Base-by-base conservation (phyloP, 2,113 vertebrate species). In the Neodontobutis hainanensis region DNA sequence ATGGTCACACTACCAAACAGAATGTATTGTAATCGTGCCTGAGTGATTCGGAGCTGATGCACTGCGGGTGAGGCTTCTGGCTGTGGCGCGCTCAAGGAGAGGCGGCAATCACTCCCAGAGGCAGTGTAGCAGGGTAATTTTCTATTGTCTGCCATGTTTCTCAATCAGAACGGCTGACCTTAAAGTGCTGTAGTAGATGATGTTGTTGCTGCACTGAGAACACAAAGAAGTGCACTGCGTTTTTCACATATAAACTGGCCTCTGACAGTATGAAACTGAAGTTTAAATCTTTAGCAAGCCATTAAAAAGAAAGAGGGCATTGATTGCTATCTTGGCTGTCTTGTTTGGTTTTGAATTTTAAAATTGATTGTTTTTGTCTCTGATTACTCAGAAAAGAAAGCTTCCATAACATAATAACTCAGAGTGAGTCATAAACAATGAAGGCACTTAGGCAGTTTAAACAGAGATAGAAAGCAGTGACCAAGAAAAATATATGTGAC, bases 81-180 rank as follows among this genome's bases (percentile, higher is more conserved):
- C 50, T 34, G 11, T 32, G 0, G 16, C 11, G 38, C 55, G 48
- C 50, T 58, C 19, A 1, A 2, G 7, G 14, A 50, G 55, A 58
- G 5, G 65, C 48, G 65, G 61, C 47, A 48, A 52, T 67, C 56
- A 19, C 47, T 34, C 32, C 0, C 60, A 27, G 12, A 45, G 45
- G 53, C 48, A 11, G 48, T 27, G 72, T 34, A 11, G 61, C 32
- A 3, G 42, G 19, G 46, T 62, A 34, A 69, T 68, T 76, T 61
- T 27, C 44, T 32, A 74, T 57, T 44, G 75, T 69, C 59, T 53
- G 59, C 65, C 14, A 11, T 51, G 50, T 66, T 60, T 64, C 34
- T 16, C 61, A 68, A 8, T 5, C 53, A 47, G 12, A 44, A 9
- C 11, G 43, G 71, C 53, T 53, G 75, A 82, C 72, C 72, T 61